Evolutionary conservation across 2,797 vertebrate genomes (phyloP), one percentile per base, ranked within the genome.

Genomic region (Anableps anableps): DNA sequence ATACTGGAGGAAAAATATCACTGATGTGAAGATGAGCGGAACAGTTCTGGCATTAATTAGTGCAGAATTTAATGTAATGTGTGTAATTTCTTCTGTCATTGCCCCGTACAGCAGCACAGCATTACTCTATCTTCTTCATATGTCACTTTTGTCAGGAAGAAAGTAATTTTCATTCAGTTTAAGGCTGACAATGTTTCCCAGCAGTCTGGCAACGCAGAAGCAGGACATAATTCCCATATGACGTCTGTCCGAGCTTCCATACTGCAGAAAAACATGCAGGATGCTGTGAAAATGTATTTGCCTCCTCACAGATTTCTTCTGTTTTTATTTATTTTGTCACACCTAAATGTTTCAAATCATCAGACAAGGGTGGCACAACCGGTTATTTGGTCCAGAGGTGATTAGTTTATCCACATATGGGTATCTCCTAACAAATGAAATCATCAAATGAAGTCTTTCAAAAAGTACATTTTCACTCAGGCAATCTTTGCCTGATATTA

Each of bases 211-310:
- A 38, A 53, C 77, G 21, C 53, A 71, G 68, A 68, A 76, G 72
- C 83, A 31, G 78, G 74, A 50, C 68, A 83, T 75, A 80, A 83
- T 83, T 88, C 83, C 80, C 83, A 88, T 77, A 79, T 81, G 79
- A n/a, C 3, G 48, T 82, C 78, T 76, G 60, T 77, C n/a, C 66
- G 58, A 66, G 5, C 77, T 71, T 77, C 47, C 4, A 43, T 72
- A 48, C 80, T 80, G 84, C 60, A 51, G 82, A 80, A 83, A 85
- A 51, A 51, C 34, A 26, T 34, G 77, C 47, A 79, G 47, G n/a
- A 74, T 31, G 29, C 55, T 4, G 55, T 60, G n/a, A 60, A 58
- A 29, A 58, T 2, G n/a, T 4, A 60, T 6, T n/a, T n/a, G 21
- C 19, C 2, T 53, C 51, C 21, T 7, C 19, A 58, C 8, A n/a